A percentile compares a stretch with the other conserved stretches of the same genome.
Evolutionary conservation across 2,888 invertebrate species (phyloP).

Genomic region (Liodrosophila aerea): DNA sequence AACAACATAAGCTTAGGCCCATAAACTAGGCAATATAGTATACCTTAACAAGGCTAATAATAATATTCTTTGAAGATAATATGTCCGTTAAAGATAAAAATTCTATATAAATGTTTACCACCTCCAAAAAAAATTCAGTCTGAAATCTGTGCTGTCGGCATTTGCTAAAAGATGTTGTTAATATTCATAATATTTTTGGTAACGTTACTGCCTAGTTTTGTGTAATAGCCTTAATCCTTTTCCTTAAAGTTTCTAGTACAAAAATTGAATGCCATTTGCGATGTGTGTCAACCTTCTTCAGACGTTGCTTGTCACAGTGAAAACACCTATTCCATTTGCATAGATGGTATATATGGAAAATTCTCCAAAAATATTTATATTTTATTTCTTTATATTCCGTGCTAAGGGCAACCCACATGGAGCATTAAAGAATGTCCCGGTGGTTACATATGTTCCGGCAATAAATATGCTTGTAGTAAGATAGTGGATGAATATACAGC

Average conservation of each 20-base stretch:
- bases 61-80: conserved; percentile 24
- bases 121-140: conserved; percentile 20
- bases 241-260: neutral
- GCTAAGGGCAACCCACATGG: neutral
- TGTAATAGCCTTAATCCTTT: neutral
- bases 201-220: conserved; percentile 22
- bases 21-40: neutral
- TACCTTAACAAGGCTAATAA: conserved; percentile 7
- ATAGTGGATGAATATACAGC: no score
- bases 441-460: neutral
- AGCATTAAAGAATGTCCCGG: neutral
- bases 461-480: neutral
- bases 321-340: conserved; percentile 4
- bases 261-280: neutral
- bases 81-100: conserved; percentile 9
- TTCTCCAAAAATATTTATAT: no score
- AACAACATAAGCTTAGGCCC: neutral
- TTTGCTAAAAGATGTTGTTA: conserved; percentile 40
- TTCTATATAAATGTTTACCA: conserved; percentile 18
- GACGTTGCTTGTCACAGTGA: neutral
- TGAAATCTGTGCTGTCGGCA: conserved; percentile 1
- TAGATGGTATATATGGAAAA: neutral
- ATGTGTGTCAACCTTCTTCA: conserved; percentile 1
- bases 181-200: conserved; percentile 43
- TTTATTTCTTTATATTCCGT: no score